A percentile compares a stretch with the other conserved stretches of the same genome.
Evolutionary conservation across 37 sponge, comb jelly and placozoan genomes (phyloP).

Genomic region (Oscarella lobularis): DNA sequence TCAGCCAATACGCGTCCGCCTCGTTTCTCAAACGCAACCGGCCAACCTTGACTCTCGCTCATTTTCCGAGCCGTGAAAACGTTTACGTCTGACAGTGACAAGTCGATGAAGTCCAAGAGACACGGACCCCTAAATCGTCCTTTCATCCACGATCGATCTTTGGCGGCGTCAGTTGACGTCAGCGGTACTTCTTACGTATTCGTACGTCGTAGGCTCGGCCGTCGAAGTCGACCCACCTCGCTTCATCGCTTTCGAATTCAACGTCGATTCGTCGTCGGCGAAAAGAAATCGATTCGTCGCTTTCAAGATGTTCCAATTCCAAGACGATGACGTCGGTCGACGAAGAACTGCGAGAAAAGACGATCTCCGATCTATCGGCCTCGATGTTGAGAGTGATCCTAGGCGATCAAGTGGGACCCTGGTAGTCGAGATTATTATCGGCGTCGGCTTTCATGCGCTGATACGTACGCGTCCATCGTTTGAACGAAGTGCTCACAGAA

Average conservation of each 20-base stretch:
- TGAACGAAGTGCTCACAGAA: conserved; percentile 90
- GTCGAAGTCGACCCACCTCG: too few species aligned
- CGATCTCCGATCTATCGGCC: conserved; percentile 61
- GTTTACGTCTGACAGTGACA: conserved; percentile 60
- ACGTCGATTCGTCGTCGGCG: too few species aligned
- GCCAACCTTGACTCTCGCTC: not conserved
- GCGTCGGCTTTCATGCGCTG: conserved; percentile 82
- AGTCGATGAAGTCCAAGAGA: conserved; percentile 60
- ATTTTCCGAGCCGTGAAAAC: conserved; percentile 61
- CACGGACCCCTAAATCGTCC: conserved; percentile 44
- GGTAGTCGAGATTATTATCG: conserved; percentile 46
- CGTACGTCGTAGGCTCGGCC: too few species aligned
- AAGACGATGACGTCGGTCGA: conserved; percentile 82
- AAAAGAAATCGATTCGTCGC: conserved; percentile 59
- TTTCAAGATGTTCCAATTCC: conserved; percentile 61
- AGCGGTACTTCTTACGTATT: too few species aligned
- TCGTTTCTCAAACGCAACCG: too few species aligned
- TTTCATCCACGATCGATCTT: not conserved
- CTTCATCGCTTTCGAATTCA: too few species aligned
- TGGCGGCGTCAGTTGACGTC: not conserved
- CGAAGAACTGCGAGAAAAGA: conserved; percentile 77
- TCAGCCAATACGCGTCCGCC: conserved; percentile 36
- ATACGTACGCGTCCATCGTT: conserved; percentile 84
- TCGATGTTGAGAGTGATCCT: conserved; percentile 73
- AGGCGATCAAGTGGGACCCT: conserved; percentile 67